Evolutionary conservation across 1,140 invertebrate species (phyloP), one percentile per base, ranked within the genome.

Genomic region (Diachasma alloeum): DNA sequence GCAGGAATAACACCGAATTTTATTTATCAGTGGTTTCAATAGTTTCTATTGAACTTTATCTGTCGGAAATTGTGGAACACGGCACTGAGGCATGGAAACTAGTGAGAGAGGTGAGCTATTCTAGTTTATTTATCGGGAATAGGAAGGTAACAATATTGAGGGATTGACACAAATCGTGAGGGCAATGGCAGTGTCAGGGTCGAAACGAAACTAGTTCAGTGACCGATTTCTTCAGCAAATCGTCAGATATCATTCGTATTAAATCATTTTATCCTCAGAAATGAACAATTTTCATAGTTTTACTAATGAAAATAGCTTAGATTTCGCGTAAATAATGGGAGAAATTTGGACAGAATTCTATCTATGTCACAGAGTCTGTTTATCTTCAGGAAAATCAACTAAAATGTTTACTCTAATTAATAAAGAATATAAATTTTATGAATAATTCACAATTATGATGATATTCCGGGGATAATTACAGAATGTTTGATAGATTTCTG

Each of bases 101-200:
- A 86, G 77, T 78, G 88, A 89, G 68, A 86, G 88, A 81, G 88
- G 88, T 89, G 75, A 89, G 87, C n/a, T 89, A 37, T 19, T 15
- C 26, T 68, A 67, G 36, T 13, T 8, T 11, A 72, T 19, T 42
- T 69, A 72, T 31, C 39, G 31, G 77, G 44, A 31, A 31, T 68
- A 74, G 68, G 81, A 75, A 80, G 76, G 22, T 59, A 77, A 31
- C 81, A 84, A 86, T 86, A 86, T 85, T 84, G 83, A 81, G 80
- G 72, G 76, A 82, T 74, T 83, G 84, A 87, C 83, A 83, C 80
- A 81, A 85, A 87, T 87, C 83, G 79, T 75, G 84, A 81, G 87
- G 85, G 83, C 86, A 87, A 87, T 88, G 87, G 87, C 87, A 88
- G 87, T 88, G 87, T 88, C 87, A 88, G 87, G 87, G 87, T 88